Percentiles rank a stretch among this genome's conserved stretches.
Conservation (phyloP, 1,140 invertebrate species). For the Hycleus phaleratus region DNA sequence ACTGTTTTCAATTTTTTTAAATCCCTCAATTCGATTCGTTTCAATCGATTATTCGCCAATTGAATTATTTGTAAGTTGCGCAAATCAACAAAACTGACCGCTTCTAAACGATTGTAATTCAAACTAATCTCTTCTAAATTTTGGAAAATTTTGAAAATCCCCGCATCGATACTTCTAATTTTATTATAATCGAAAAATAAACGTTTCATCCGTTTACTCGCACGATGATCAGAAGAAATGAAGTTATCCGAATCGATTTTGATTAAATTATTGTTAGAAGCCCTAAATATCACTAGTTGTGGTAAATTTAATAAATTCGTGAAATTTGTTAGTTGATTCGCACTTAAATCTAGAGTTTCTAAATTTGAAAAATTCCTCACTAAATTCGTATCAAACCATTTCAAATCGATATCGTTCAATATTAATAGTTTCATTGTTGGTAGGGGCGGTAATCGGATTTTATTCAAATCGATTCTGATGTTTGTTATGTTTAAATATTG, state of each 20-base stretch:
- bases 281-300: slow-evolving; percentile 8
- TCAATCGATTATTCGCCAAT: slow-evolving; percentile 24
- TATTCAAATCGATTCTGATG: too few relatives aligned
- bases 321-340: slow-evolving; percentile 2
- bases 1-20: slow-evolving; percentile 14
- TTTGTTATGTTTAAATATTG: too few relatives aligned
- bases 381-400: too few relatives aligned
- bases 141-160: neutral
- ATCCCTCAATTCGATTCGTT: slow-evolving; percentile 14
- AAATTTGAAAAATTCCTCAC: too few relatives aligned
- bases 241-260: too few relatives aligned
- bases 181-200: neutral
- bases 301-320: slow-evolving; percentile 16
- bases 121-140: neutral
- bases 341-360: too few relatives aligned
- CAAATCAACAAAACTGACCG: slow-evolving; percentile 17
- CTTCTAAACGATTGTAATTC: neutral
- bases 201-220: too few relatives aligned
- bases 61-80: slow-evolving; percentile 22
- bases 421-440: too few relatives aligned
- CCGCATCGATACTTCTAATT: neutral
- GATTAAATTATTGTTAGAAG: too few relatives aligned
- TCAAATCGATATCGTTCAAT: too few relatives aligned
- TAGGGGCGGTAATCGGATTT: too few relatives aligned
- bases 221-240: too few relatives aligned